Percentiles rank a stretch among this genome's conserved stretches.
Conservation (phyloP, 2,888 invertebrate species). For the Chymomyza amoena region DNA sequence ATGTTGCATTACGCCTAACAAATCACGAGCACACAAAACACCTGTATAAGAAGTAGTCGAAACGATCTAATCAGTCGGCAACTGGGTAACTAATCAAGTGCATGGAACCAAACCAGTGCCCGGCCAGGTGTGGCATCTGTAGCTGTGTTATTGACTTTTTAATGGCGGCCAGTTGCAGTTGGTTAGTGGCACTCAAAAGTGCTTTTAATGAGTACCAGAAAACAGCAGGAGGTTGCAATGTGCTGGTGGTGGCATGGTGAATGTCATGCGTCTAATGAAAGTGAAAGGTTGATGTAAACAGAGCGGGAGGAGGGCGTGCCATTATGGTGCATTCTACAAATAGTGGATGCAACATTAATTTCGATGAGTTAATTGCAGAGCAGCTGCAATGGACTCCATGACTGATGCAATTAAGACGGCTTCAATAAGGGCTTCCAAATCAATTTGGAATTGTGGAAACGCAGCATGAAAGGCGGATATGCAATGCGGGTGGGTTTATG, state of each 20-base stretch:
- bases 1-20: constrained; percentile 37
- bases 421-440: too few species aligned
- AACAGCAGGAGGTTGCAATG: constrained; percentile 5
- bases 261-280: constrained; percentile 48
- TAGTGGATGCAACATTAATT: not conserved
- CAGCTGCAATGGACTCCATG: constrained; percentile 17
- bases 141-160: constrained; percentile 46
- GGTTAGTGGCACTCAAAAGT: constrained; percentile 33
- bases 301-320: constrained; percentile 23
- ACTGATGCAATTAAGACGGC: too few species aligned
- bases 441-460: too few species aligned
- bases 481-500: too few species aligned
- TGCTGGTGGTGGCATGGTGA: constrained; percentile 49
- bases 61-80: not conserved
- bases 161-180: constrained; percentile 25
- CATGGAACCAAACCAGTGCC: constrained; percentile 26
- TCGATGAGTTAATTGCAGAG: not conserved
- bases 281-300: constrained; percentile 45
- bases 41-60: constrained; percentile 20
- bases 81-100: not conserved
- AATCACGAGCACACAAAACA: constrained; percentile 39
- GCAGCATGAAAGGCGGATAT: too few species aligned
- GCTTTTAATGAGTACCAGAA: constrained; percentile 36
- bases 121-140: constrained; percentile 43
- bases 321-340: not conserved